phyloP scores from a whole-genome alignment of 2,797 vertebrate genomes.

The Micrastur ruficollis region DNA sequence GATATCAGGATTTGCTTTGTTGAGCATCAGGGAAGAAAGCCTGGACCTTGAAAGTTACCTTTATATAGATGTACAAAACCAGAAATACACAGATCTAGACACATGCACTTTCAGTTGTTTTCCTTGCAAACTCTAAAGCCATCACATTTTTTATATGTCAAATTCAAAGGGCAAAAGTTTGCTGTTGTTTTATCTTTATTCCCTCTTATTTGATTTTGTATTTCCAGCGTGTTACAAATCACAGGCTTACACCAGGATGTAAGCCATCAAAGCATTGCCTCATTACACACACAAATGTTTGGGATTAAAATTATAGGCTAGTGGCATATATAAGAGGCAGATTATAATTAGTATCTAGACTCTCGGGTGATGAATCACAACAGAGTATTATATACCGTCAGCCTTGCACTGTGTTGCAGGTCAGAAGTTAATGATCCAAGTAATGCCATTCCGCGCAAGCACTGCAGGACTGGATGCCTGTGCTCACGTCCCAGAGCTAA shows the following conservation, averaged over 20 bases:
- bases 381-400: background rate
- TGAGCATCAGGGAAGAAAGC: background rate
- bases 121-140: background rate
- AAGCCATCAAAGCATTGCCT: slow-evolving; percentile 13
- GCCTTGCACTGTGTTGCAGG: background rate
- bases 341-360: slow-evolving; percentile 2
- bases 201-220: background rate
- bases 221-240: background rate
- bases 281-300: slow-evolving; percentile 44
- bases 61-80: background rate
- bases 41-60: background rate
- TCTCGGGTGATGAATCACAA: slow-evolving; percentile 16
- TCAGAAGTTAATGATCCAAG: background rate
- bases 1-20: background rate
- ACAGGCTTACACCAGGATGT: background rate
- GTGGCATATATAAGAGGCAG: background rate
- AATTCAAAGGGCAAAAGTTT: background rate
- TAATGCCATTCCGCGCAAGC: background rate
- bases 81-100: background rate
- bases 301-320: slow-evolving; percentile 62
- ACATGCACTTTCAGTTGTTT: background rate
- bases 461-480: background rate
- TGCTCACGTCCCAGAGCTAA: background rate
- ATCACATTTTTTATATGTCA: background rate
- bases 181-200: background rate